Evolutionary conservation across 1,140 invertebrate genomes (phyloP).

Genomic region (Trichonephila inaurata): DNA sequence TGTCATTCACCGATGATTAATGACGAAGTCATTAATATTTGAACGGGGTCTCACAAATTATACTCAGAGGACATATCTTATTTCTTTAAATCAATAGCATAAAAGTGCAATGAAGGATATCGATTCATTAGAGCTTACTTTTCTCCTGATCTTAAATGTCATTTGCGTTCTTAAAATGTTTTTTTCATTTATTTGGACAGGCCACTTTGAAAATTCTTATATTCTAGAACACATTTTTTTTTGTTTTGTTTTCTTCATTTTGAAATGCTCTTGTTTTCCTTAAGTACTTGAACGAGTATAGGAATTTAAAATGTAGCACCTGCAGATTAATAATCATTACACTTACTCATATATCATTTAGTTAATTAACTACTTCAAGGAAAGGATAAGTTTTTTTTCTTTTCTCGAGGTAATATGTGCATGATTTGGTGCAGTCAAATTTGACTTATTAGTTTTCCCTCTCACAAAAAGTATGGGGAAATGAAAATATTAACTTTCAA

Average conservation of each 20-base stretch:
- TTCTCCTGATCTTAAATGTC: not conserved
- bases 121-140: not conserved
- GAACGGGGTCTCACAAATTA: not conserved
- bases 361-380: too few relatives aligned
- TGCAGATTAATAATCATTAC: not conserved
- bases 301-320: not conserved
- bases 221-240: not conserved
- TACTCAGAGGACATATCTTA: not conserved
- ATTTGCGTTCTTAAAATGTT: not conserved
- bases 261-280: not conserved
- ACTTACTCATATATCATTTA: too few relatives aligned
- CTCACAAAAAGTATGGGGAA: too few relatives aligned
- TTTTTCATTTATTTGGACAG: not conserved
- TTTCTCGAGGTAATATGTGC: too few relatives aligned
- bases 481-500: too few relatives aligned
- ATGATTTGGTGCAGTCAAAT: too few relatives aligned
- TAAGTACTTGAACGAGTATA: not conserved
- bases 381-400: too few relatives aligned
- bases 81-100: constrained; percentile 41
- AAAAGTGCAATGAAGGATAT: not conserved
- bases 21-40: constrained; percentile 49
- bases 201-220: not conserved
- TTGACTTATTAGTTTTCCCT: too few relatives aligned
- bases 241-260: not conserved
- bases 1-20: constrained; percentile 52